Base-by-base conservation (phyloP, 2,888 invertebrate genomes). In the Philereme transversata region DNA sequence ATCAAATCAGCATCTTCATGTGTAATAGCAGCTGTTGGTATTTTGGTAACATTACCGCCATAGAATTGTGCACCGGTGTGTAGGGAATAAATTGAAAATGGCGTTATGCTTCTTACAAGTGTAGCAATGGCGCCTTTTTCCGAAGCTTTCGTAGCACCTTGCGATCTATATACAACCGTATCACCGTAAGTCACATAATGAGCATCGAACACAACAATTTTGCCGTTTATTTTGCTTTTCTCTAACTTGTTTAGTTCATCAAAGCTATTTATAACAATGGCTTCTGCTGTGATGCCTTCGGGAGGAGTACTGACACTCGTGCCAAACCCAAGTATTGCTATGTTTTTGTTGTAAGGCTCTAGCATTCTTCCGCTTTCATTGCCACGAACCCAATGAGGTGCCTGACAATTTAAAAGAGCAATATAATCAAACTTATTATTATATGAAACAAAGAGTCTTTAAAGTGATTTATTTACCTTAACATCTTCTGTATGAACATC, bases 181-280 rank as follows among this genome's bases (percentile, higher is more conserved):
- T 90, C 80, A 0, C 94, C 94, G 80, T 97, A 97, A 33, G 86
- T 86, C 8, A 90, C 80, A 76, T 87, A 96, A 57, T 92, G 90
- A 72, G 95, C 93, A 78, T 96, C 95, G 80, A 93, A 97, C 1
- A 97, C 94, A 2, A 97, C 95, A 57, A 97, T 97, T 91, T 96
- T 97, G 11, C 95, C 89, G 71, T 81, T 77, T 58, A 95, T 94
- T 74, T 93, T 47, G n/a, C 71, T 84, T 8, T 80, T 72, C 3
- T 93, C 83, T 49, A 91, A 84, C 43, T 78, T 70, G 4, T 94
- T 83, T 22, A 97, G 90, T 76, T 96, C 96, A 5, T 94, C 93
- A 75, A 96, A 97, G 68, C 92, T 94, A 59, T 88, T 92, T 0
- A 97, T 95, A 0, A 96, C 96, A 44, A 97, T 84, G 3, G 92